Conservation (phyloP, 1,140 invertebrate species). For the Neuroterus valhalla region DNA sequence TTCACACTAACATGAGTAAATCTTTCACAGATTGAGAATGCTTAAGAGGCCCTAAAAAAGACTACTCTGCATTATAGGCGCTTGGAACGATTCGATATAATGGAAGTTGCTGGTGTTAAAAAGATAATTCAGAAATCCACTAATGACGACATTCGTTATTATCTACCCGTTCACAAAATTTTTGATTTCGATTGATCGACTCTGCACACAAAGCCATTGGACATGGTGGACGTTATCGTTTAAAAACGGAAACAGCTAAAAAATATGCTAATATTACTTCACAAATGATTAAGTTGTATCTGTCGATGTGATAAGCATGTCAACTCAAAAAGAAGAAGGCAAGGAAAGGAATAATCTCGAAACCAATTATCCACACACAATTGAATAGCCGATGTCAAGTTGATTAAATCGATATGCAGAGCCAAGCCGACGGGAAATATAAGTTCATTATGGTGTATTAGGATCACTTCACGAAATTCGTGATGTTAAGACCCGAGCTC, state of each 20-base stretch:
- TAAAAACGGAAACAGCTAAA: constrained; percentile 6
- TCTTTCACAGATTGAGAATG: too few relatives aligned
- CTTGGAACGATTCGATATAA: too few relatives aligned
- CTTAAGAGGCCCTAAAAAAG: too few relatives aligned
- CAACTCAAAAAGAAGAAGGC: not conserved
- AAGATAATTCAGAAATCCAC: too few relatives aligned
- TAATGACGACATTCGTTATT: not conserved
- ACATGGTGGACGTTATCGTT: not conserved
- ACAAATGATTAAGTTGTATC: not conserved
- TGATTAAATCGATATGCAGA: too few relatives aligned
- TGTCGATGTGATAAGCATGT: constrained; percentile 3
- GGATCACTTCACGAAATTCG: too few relatives aligned
- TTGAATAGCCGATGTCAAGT: not conserved
- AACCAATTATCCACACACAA: not conserved
- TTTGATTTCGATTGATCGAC: not conserved
- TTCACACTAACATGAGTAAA: too few relatives aligned
- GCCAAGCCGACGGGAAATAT: too few relatives aligned
- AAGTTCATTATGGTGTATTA: too few relatives aligned
- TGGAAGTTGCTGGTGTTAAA: too few relatives aligned
- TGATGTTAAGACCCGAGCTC: too few relatives aligned
- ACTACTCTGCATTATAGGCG: too few relatives aligned
- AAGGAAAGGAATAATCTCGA: not conserved
- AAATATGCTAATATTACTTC: not conserved
- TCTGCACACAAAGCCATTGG: not conserved
- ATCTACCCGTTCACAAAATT: not conserved